Evolutionary conservation across 2,888 invertebrate species (phyloP), one percentile per base, ranked within the genome.

Genomic region (Drosophila imparisetae): DNA sequence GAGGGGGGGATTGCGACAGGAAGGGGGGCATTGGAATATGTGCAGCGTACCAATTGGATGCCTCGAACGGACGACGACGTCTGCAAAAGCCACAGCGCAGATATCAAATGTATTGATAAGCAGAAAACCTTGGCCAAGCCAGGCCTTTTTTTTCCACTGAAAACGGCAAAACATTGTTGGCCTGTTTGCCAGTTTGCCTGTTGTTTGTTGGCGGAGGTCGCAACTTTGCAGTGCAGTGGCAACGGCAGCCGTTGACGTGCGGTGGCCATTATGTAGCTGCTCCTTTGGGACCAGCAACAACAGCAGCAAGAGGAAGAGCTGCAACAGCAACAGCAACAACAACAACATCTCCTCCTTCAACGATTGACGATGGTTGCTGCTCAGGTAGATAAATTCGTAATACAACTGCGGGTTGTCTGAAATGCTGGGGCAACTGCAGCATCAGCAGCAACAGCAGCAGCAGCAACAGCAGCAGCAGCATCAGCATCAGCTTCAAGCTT

Each of bases 321-420:
- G 52, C 69, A 60, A 52, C 81, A 81, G 38, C 65, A 66, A 27
- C 61, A 58, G 34, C 66, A 81, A 54, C 57, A 59, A n/a, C 55
- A 69, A 45, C 72, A 53, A 30, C 78, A 68, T 67, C 78, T 72
- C 67, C 71, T 63, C 84, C 86, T 83, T 88, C 89, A 81, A 86
- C 90, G 86, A 86, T 86, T 86, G 89, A 86, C 86, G 86, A 90
- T 86, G 86, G 90, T 86, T 72, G 86, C 83, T 90, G 90, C 89
- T 89, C 89, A 86, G 86, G 90, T 90, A 86, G 86, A 86, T 86
- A 86, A 86, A 86, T 86, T 86, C 84, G 84, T 86, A 86, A 89
- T 83, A 83, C 89, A 86, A 86, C 90, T 89, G 78, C 82, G 80
- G 68, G 72, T 72, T 80, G 84, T 79, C 83, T 79, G 81, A 70